Base-by-base conservation (phyloP, 1,140 invertebrate species). In the Drosophila ambigua region DNA sequence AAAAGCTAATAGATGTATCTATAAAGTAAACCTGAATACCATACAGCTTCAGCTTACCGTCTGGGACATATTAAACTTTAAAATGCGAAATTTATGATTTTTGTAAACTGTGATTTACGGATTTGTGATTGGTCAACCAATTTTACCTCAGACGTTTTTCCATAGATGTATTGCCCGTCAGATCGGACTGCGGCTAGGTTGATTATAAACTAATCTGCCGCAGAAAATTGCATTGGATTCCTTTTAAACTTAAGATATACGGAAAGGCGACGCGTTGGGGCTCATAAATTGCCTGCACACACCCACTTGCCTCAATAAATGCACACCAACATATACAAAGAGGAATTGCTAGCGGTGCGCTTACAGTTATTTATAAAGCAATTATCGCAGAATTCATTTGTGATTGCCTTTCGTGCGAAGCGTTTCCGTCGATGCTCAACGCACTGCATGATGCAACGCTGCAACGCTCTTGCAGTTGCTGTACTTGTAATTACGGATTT, bases 331-430 rank as follows among this genome's bases (percentile, higher is more conserved):
- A 68, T 23, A 4, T 11, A 20, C n/a, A 39, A 20, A 28, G 55
- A 58, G 35, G n/a, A 13, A 4, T 48, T 51, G 46, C 11, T 60
- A 24, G 45, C 48, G 5, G 41, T 44, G 24, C 39, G 59, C n/a
- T 71, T 66, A 44, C 58, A 73, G 77, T 83, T 88, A 88, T 88
- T 88, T 88, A 87, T 82, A 88, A 88, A 68, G 68, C 83, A 88
- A 88, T 88, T 88, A 88, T 88, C 79, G 79, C 54, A 79, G 76
- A 88, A 88, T 88, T 88, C 83, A 88, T 88, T 88, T 82, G 65
- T 82, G 75, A 88, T 87, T 82, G 82, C 71, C 76, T 82, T 79
- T 59, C 24, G 58, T 44, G 11, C 24, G 39, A 73, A 48, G 41
- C 50, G 41, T 57, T 50, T 60, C 48, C 43, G 50, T 50, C 48